Conservation (phyloP, 2,113 vertebrate species). For the Excalfactoria chinensis region DNA sequence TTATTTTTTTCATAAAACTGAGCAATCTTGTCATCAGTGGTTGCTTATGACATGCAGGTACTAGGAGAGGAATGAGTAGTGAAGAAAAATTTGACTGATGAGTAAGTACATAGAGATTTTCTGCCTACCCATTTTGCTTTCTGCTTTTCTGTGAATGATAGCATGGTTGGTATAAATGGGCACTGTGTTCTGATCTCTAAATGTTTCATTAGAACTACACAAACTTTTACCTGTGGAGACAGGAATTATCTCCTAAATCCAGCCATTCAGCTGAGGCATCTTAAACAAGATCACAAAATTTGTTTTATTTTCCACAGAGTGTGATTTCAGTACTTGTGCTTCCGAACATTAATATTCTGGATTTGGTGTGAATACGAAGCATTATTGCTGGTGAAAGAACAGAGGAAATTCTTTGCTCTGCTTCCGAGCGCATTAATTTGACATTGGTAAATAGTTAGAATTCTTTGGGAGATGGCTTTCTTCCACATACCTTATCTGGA, state of each 20-base stretch:
- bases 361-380: conserved; percentile 36
- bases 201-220: neutral
- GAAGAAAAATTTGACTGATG: conserved; percentile 49
- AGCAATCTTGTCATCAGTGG: neutral
- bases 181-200: neutral
- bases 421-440: conserved; percentile 68
- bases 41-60: conserved; percentile 36
- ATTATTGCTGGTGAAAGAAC: conserved; percentile 1
- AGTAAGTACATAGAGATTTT: conserved; percentile 24
- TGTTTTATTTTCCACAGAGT: neutral
- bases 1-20: conserved; percentile 19
- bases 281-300: conserved; percentile 3
- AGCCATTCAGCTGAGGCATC: neutral
- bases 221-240: conserved; percentile 16
- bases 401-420: conserved; percentile 51
- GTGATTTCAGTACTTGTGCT: neutral
- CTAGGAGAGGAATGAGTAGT: conserved; percentile 50
- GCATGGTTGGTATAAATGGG: conserved; percentile 29
- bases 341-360: conserved; percentile 37
- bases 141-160: conserved; percentile 22
- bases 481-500: conserved; percentile 60
- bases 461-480: conserved; percentile 66
- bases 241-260: conserved; percentile 19
- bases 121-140: conserved; percentile 48
- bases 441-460: conserved; percentile 62